phyloP scores from a whole-genome alignment of 2,888 invertebrate species.

The Tenodera sinensis region DNA sequence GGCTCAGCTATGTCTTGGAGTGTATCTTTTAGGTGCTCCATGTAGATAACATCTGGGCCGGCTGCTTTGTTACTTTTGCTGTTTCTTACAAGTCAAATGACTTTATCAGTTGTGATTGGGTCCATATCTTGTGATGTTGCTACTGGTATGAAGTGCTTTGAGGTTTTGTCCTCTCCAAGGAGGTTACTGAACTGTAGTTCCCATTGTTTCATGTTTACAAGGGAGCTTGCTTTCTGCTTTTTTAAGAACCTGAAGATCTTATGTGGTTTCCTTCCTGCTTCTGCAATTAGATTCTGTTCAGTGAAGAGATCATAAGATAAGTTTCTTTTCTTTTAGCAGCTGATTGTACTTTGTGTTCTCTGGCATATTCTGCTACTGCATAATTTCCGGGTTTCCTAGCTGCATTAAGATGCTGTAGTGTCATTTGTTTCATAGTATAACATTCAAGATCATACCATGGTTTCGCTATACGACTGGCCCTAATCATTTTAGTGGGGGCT shows the following conservation, averaged over 20 bases:
- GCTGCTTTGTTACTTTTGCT: not conserved
- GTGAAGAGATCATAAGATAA: not conserved
- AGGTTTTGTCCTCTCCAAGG: not conserved
- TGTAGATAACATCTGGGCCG: no score
- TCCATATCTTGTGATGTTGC: no score
- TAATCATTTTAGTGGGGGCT: not conserved
- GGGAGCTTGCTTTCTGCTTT: no score
- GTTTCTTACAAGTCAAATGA: no score
- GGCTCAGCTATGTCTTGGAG: no score
- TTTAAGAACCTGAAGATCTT: not conserved
- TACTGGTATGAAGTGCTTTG: not conserved
- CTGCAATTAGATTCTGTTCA: no score
- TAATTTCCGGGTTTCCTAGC: not conserved
- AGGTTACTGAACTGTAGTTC: no score
- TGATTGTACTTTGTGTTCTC: not conserved
- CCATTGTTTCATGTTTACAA: no score
- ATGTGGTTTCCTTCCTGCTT: not conserved
- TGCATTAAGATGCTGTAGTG: no score
- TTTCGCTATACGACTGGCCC: not conserved
- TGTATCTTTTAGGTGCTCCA: no score
- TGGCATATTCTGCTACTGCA: not conserved
- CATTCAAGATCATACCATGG: not conserved
- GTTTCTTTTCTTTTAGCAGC: not conserved
- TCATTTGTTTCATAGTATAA: no score
- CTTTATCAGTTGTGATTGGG: no score